Evolutionary conservation across 2,113 vertebrate genomes (phyloP).

Genomic region (Python bivittatus): DNA sequence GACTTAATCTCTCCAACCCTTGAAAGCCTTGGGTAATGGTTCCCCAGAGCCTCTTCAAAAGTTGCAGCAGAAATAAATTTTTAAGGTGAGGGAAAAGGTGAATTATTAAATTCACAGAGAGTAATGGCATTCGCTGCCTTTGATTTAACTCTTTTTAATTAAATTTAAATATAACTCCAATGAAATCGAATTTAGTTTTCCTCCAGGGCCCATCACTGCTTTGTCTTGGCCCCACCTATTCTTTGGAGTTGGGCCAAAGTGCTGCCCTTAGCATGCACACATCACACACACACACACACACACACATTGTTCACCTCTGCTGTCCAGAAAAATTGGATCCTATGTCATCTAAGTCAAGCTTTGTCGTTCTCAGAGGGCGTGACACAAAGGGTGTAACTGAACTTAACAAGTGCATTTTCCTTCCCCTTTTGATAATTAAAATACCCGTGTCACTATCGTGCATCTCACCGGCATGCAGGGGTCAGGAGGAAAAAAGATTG

Average conservation of each 20-base stretch:
- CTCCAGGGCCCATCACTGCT: not conserved
- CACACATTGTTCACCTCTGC: not conserved
- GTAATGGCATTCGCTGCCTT: not conserved
- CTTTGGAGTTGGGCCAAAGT: not conserved
- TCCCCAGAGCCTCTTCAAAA: not conserved
- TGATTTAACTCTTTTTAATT: not conserved
- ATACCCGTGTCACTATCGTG: not conserved
- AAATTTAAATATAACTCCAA: not conserved
- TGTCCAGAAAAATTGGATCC: not conserved
- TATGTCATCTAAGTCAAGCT: not conserved
- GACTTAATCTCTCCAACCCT: not conserved
- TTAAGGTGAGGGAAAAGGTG: constrained; percentile 1
- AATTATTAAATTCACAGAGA: not conserved
- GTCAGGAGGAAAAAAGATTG: not conserved
- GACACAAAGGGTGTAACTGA: not conserved
- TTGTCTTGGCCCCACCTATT: not conserved
- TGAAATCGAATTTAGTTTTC: not conserved
- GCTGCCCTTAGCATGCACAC: not conserved
- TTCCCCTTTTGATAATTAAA: not conserved
- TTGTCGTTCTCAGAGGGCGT: not conserved
- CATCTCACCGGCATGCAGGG: not conserved
- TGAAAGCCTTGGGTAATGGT: not conserved
- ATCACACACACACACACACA: not conserved
- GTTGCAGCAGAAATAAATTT: not conserved
- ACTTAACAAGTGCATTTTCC: too few relatives aligned